These are phyloP conservation scores for Hypotaenidia philippensis DNA, from an alignment of 2,797 vertebrate species.

Conservation along the genomic window DNA sequence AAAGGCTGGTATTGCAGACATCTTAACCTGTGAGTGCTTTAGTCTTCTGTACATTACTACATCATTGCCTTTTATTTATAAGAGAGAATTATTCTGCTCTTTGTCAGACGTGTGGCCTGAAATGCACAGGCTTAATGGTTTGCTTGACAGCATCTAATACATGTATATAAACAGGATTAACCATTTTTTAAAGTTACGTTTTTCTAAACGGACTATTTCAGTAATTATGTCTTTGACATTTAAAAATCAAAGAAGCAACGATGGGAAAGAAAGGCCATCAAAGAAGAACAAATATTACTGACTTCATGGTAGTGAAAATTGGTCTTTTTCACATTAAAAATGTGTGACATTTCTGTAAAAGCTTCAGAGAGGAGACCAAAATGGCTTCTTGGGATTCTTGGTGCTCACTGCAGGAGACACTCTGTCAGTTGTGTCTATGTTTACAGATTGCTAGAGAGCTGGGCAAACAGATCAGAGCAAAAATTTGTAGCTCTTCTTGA, in stretches of 20 bases:
- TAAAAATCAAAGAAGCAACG: not conserved
- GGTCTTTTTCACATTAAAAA: not conserved
- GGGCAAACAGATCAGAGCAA: not conserved
- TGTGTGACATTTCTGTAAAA: not conserved
- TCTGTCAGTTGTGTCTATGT: not conserved
- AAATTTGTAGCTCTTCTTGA: not conserved
- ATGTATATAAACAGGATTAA: not conserved
- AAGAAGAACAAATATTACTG: not conserved
- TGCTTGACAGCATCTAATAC: not conserved
- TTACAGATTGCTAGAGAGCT: not conserved
- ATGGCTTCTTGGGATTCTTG: not conserved
- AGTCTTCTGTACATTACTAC: not conserved
- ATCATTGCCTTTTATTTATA: not conserved
- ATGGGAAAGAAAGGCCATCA: not conserved
- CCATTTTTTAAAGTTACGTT: not conserved
- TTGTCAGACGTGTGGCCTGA: not conserved
- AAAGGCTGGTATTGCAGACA: constrained; percentile 16
- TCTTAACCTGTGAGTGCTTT: not conserved
- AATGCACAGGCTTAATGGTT: not conserved
- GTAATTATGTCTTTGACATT: not conserved
- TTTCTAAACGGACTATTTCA: not conserved
- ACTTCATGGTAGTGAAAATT: not conserved
- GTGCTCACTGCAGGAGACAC: not conserved
- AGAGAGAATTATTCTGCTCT: not conserved
- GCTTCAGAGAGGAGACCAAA: not conserved